A percentile compares a stretch with the other conserved stretches of the same genome.
Evolutionary conservation across 2,888 invertebrate genomes (phyloP).

Genomic region (Papilio gigon): DNA sequence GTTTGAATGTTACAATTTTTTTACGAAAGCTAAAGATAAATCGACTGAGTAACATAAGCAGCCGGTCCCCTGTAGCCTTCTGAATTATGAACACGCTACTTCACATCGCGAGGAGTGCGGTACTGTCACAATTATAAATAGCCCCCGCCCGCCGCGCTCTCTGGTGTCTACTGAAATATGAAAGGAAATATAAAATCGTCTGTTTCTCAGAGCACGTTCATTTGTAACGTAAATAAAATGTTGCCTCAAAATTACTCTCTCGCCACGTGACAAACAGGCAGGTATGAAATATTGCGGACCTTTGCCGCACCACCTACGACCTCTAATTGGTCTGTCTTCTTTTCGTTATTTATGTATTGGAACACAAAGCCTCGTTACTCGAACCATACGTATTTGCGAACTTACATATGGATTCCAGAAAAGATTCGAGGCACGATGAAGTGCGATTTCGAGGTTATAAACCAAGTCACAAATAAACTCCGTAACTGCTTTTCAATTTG

Average conservation of each 20-base stretch:
- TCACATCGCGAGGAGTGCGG: slow-evolving; percentile 27
- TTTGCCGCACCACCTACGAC: slow-evolving; percentile 27
- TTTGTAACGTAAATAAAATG: slow-evolving; percentile 48
- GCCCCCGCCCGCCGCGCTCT: slow-evolving; percentile 30
- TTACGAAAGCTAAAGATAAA: slow-evolving; percentile 5
- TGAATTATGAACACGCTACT: slow-evolving; percentile 35
- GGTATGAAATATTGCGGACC: slow-evolving; percentile 44
- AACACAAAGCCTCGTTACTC: slow-evolving; percentile 35
- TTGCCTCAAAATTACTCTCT: slow-evolving; percentile 47
- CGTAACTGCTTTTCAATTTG: too few species aligned
- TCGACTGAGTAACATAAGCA: slow-evolving; percentile 13
- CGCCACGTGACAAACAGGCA: slow-evolving; percentile 42
- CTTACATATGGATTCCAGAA: not conserved
- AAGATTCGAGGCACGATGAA: not conserved
- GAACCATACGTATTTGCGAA: slow-evolving; percentile 4
- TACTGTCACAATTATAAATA: slow-evolving; percentile 36
- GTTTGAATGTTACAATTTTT: slow-evolving; percentile 7
- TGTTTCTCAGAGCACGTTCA: slow-evolving; percentile 40
- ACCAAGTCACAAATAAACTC: not conserved
- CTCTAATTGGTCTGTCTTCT: slow-evolving; percentile 41
- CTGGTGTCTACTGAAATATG: slow-evolving; percentile 40
- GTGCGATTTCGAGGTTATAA: slow-evolving; percentile 5
- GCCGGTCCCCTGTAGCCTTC: not conserved
- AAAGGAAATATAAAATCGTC: slow-evolving; percentile 41
- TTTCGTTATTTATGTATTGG: slow-evolving; percentile 39